phyloP scores from a whole-genome alignment of 1,140 invertebrate genomes.

The Limonius californicus region DNA sequence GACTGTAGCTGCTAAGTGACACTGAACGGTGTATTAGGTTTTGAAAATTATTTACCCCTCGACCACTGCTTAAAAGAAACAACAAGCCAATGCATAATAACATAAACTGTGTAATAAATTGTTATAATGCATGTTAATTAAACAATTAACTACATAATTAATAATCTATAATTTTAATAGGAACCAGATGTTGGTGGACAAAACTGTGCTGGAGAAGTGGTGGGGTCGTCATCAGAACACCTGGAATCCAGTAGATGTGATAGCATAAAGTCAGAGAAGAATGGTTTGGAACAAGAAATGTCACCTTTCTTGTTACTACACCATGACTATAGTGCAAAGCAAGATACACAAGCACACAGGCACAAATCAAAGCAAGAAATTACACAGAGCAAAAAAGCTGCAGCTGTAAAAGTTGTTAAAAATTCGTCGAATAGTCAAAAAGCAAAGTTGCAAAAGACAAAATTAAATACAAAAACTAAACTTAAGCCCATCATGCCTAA shows the following conservation, averaged over 20 bases:
- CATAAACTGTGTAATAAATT: no score
- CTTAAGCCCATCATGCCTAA: constrained; percentile 42
- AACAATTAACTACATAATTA: no score
- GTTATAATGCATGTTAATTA: no score
- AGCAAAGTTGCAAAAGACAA: constrained; percentile 33
- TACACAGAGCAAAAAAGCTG: background rate
- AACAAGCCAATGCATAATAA: no score
- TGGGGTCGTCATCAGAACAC: constrained; percentile 75
- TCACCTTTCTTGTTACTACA: constrained; percentile 42
- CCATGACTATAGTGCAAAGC: constrained; percentile 44
- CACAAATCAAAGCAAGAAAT: constrained; percentile 2
- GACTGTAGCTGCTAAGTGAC: no score
- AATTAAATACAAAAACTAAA: constrained; percentile 38
- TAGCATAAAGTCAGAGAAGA: constrained; percentile 27
- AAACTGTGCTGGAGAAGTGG: constrained; percentile 56
- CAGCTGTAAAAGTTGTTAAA: background rate
- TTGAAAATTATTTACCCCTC: no score
- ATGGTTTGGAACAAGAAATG: constrained; percentile 33
- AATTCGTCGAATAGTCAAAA: background rate
- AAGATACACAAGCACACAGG: constrained; percentile 20
- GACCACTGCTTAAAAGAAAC: no score
- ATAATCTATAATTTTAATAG: no score
- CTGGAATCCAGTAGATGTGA: constrained; percentile 71
- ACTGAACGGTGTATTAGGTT: no score
- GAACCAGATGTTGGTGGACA: constrained; percentile 46